These are phyloP conservation scores for Coecobrya sp. DNA, from an alignment of 2,888 invertebrate species.

Conservation along the genomic window DNA sequence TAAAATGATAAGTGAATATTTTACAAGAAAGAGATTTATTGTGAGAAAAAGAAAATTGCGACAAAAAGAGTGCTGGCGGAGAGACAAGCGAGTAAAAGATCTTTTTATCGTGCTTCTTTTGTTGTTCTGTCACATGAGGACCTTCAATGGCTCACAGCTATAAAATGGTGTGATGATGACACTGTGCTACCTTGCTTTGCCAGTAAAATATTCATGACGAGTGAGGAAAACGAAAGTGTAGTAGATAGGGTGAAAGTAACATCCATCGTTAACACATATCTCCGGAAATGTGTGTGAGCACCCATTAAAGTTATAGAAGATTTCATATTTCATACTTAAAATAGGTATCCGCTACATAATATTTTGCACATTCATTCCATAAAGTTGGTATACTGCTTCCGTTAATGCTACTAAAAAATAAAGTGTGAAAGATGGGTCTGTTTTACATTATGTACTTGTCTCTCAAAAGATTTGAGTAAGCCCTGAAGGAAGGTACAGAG, in stretches of 20 bases:
- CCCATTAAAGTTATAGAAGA: slow-evolving; percentile 31
- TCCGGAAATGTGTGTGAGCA: slow-evolving; percentile 4
- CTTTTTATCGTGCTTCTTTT: slow-evolving; percentile 30
- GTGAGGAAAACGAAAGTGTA: neutral
- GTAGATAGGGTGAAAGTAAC: neutral
- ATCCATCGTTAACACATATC: neutral
- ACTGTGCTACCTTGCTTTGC: neutral
- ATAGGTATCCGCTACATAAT: no score
- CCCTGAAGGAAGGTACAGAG: no score
- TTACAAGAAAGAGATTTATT: slow-evolving; percentile 49
- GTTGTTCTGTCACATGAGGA: slow-evolving; percentile 35
- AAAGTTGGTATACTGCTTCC: no score
- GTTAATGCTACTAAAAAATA: neutral
- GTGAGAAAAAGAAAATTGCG: slow-evolving; percentile 31
- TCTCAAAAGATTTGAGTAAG: no score
- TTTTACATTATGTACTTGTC: neutral
- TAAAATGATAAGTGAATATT: slow-evolving; percentile 48
- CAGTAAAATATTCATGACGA: slow-evolving; percentile 32
- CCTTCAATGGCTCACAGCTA: neutral
- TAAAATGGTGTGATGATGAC: slow-evolving; percentile 27
- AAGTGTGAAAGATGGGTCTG: neutral
- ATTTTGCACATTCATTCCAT: no score
- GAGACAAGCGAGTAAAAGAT: slow-evolving; percentile 1
- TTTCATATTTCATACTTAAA: slow-evolving; percentile 21
- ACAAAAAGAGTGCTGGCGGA: slow-evolving; percentile 19